Evolutionary conservation across 2,113 vertebrate genomes (phyloP).

Genomic region (Tragelaphus strepsiceros): DNA sequence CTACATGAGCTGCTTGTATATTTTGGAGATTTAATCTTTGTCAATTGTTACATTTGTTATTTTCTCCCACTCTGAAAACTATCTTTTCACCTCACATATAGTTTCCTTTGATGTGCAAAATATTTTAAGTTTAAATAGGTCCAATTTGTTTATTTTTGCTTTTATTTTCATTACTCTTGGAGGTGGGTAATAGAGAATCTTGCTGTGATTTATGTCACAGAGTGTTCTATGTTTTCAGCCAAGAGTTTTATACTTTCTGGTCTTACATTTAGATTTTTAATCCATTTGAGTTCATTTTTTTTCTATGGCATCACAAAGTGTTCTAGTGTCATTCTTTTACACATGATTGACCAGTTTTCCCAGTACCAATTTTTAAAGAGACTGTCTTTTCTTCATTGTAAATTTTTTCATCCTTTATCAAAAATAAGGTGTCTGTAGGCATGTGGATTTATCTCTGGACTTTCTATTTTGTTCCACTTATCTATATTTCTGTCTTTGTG

Average conservation of each 20-base stretch:
- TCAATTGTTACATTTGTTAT: neutral
- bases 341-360: neutral
- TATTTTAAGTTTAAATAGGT: neutral
- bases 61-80: neutral
- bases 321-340: neutral
- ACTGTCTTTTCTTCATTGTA: neutral
- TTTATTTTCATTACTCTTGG: neutral
- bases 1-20: neutral
- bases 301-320: neutral
- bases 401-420: neutral
- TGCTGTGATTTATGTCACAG: neutral
- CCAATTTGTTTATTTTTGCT: neutral
- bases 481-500: neutral
- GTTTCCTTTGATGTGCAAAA: neutral
- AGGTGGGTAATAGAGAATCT: neutral
- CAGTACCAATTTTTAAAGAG: neutral
- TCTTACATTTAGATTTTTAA: neutral
- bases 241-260: neutral
- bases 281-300: neutral
- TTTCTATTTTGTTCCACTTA: neutral
- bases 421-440: neutral
- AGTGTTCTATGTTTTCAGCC: neutral
- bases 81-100: neutral
- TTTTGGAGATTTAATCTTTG: neutral
- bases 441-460: neutral